Base-by-base conservation (phyloP, 2,797 vertebrate genomes). In the Malacoctenus gilli region DNA sequence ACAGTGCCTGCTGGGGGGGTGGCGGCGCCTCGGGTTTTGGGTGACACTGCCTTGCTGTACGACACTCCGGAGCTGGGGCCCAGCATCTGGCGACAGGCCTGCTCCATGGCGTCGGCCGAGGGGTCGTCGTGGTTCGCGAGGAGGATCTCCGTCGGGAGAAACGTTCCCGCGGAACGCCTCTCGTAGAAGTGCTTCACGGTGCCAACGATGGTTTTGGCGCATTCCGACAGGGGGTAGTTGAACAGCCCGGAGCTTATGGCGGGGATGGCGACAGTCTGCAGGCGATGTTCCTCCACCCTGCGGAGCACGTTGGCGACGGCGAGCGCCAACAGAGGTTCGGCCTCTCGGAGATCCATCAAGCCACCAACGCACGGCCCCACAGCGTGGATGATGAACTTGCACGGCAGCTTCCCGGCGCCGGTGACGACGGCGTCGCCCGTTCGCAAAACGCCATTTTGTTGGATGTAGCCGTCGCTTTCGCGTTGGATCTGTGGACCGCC, bases 211-310 rank as follows among this genome's bases (percentile, higher is more conserved):
- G 72, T 75, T 0, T 61, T 0, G 0, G 93, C 93, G 70, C 95
- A 98, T 0, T 46, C 8, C 6, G 2, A 0, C 22, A 93, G 44
- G 0, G 96, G 96, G 69, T 93, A 98, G 41, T 79, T 57, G 77
- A 92, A 97, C 65, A 94, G 1, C 0, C 95, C 95, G 3, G 95
- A 97, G 83, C 96, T 96, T 58, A 98, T 50, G 12, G 95, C 95
- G 56, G 96, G 96, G 70, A 98, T 94, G 51, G 95, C 95, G 65
- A 98, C 88, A 47, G 87, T 90, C 1, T 40, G 9, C 21, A 92
- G 58, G 1, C 0, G 0, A 1, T 13, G 0, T 0, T 0, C 0
- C 1, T 5, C 23, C 4, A 77, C 89, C 0, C 0, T 39, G 0
- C 0, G 0, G 25, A 98, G 80, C 59, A 95, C 88, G 5, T 1